These are phyloP conservation scores for Nasonovia ribisnigri DNA, from an alignment of 2,888 invertebrate genomes.

Conservation along the genomic window DNA sequence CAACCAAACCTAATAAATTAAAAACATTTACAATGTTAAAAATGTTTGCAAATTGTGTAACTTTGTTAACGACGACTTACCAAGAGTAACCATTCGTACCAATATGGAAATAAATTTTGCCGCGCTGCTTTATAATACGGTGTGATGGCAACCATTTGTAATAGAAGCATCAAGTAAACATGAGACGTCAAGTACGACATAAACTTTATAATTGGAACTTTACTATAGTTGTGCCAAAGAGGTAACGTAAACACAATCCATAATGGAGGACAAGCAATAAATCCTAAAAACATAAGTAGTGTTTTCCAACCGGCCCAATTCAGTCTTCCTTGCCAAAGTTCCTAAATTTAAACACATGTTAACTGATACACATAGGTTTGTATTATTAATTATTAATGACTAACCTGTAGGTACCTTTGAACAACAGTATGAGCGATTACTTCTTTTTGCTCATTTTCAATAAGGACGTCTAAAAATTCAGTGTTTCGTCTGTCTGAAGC, in stretches of 20 bases:
- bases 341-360: constrained; percentile 73
- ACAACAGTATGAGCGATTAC: constrained; percentile 97
- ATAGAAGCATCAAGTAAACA: constrained; percentile 94
- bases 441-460: constrained; percentile 99
- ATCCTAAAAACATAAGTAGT: constrained; percentile 90
- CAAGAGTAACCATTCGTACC: constrained; percentile 92
- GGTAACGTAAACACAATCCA: constrained; percentile 97
- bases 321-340: constrained; percentile 97
- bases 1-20: constrained; percentile 77
- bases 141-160: constrained; percentile 90
- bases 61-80: constrained; percentile 68
- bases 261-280: constrained; percentile 94
- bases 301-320: constrained; percentile 97
- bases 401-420: constrained; percentile 92
- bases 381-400: constrained; percentile 18
- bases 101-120: constrained; percentile 83
- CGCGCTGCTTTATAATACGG: constrained; percentile 88
- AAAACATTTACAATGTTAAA: no score
- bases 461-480: constrained; percentile 95
- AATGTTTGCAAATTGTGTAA: not conserved
- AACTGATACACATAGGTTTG: not conserved
- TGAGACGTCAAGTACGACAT: constrained; percentile 99
- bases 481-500: constrained; percentile 94
- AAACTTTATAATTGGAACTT: constrained; percentile 99
- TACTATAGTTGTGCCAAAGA: constrained; percentile 93